Conservation (phyloP, 2,113 vertebrate species). For the Lutjanus erythropterus region DNA sequence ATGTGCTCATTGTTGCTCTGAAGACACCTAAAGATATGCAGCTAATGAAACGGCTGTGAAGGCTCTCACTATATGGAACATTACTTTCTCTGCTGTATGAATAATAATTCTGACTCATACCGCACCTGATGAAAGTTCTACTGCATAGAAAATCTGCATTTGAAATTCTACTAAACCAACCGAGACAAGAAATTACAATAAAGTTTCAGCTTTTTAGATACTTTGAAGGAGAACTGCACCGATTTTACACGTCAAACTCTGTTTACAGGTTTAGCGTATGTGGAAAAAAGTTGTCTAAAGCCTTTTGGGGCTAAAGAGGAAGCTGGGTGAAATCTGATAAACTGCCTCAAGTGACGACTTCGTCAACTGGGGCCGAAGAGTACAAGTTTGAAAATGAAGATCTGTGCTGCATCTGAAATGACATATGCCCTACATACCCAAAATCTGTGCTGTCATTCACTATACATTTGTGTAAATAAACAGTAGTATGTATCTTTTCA, state of each 20-base stretch:
- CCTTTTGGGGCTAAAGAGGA: neutral
- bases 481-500: too few species aligned
- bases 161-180: slow-evolving; percentile 2
- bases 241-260: neutral
- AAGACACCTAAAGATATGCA: slow-evolving; percentile 56
- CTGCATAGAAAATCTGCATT: slow-evolving; percentile 10
- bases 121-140: neutral
- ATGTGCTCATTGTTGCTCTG: slow-evolving; percentile 49
- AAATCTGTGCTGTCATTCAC: too few species aligned
- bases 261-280: neutral
- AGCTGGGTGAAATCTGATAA: neutral
- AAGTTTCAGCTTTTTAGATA: neutral
- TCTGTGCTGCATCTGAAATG: too few species aligned
- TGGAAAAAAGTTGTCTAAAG: neutral
- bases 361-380: too few species aligned
- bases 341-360: neutral
- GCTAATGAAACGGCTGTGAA: slow-evolving; percentile 61
- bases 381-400: neutral
- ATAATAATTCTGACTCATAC: slow-evolving; percentile 43
- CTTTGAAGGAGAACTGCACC: neutral
- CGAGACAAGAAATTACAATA: slow-evolving; percentile 1
- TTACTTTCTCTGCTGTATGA: slow-evolving; percentile 43
- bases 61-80: slow-evolving; percentile 39
- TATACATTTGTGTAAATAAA: too few species aligned
- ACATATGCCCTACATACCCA: too few species aligned